Conservation (phyloP, 2,113 vertebrate species). For the Sterna hirundo region DNA sequence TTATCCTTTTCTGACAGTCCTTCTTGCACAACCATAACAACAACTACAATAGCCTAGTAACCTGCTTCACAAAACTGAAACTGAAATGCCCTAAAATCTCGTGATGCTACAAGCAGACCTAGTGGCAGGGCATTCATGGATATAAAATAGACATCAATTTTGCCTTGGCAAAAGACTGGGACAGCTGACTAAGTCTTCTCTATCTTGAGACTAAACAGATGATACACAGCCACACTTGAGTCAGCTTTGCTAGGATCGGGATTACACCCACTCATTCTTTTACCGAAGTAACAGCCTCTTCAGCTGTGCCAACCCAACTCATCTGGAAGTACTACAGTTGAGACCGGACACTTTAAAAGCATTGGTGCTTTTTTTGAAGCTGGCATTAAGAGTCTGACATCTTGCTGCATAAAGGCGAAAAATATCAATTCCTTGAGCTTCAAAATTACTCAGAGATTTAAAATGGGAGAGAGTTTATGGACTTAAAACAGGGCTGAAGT, state of each 20-base stretch:
- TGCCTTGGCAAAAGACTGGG: neutral
- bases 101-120: neutral
- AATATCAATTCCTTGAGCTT: neutral
- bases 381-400: neutral
- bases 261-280: neutral
- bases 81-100: neutral
- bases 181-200: neutral
- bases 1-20: neutral
- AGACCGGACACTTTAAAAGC: neutral
- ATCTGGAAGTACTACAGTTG: neutral
- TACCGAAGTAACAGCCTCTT: neutral
- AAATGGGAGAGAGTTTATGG: neutral
- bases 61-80: neutral
- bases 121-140: neutral
- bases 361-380: neutral
- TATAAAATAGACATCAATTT: neutral
- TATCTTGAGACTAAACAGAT: neutral
- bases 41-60: neutral
- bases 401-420: neutral
- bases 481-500: neutral
- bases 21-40: neutral
- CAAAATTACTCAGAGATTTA: neutral
- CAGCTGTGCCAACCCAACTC: neutral
- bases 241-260: neutral
- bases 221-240: neutral